Base-by-base conservation (phyloP, 1,140 invertebrate genomes). In the Sarcophaga peregrina region DNA sequence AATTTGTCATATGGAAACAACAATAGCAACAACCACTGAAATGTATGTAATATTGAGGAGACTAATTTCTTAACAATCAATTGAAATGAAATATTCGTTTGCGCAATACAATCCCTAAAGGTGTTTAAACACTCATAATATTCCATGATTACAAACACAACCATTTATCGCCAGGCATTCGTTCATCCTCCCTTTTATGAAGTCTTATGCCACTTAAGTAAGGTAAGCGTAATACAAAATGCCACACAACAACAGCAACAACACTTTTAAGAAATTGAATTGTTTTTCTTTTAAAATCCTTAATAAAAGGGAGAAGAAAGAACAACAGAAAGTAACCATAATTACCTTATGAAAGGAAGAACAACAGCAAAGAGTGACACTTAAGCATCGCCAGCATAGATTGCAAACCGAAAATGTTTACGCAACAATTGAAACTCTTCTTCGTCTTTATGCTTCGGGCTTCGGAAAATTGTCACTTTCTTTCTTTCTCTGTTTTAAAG, bases 281-380 rank as follows among this genome's bases (percentile, higher is more conserved):
- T 46, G 13, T 47, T 76, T 76, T 76, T 47, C n/a, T 37, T 37
- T 37, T 4, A 37, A 37, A 37, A 37, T 37, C 25, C 25, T 4
- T 37, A 37, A 37, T 37, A 37, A 37, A 37, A 37, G 25, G 25
- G 25, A 37, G 4, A 13, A 48, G 6, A 6, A 74, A 74, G 17
- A 74, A n/a, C 9, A 58, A 58, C 13, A 76, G 47, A 76, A 7
- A 74, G 46, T 13, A 74, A 13, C n/a, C 20, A 78, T 78, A 78
- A 78, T 78, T 78, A 78, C 75, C 47, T 78, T 52, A 78, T 78
- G 75, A 78, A 78, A n/a, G 20, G 75, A 76, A 15, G 46, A 78
- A 50, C 75, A 48, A 25, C 62, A 72, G 25, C 25, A 37, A 37
- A 4, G 25, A 37, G 25, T 37, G 25, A 58, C 75, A 78, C 75